These are phyloP conservation scores for Oryzias woworae DNA, from an alignment of 2,113 vertebrate genomes.

Conservation along the genomic window DNA sequence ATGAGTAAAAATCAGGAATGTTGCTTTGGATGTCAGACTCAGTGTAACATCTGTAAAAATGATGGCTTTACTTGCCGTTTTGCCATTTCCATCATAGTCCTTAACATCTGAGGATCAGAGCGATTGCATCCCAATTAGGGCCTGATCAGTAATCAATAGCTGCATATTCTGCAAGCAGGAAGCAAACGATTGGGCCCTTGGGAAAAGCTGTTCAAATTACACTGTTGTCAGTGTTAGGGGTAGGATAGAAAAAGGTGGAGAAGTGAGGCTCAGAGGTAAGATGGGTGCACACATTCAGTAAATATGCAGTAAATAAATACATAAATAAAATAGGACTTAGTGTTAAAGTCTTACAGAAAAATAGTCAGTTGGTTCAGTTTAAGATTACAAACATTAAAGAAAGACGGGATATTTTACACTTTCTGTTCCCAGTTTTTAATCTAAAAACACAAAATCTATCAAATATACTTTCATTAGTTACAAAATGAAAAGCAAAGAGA, in stretches of 20 bases:
- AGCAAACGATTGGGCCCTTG: conserved; percentile 92
- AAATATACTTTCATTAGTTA: conserved; percentile 14
- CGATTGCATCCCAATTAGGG: conserved; percentile 93
- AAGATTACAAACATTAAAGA: too few relatives aligned
- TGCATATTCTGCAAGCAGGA: conserved; percentile 94
- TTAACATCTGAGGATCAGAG: conserved; percentile 76
- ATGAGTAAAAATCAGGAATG: background rate
- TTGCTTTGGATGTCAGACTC: conserved; percentile 3
- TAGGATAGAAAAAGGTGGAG: conserved; percentile 23
- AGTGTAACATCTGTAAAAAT: conserved; percentile 85
- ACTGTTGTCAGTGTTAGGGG: conserved; percentile 82
- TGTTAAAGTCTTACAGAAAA: too few relatives aligned
- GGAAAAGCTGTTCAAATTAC: conserved; percentile 94
- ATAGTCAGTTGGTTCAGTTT: too few relatives aligned
- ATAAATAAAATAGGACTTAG: background rate
- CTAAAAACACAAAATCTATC: conserved; percentile 13
- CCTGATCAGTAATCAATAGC: conserved; percentile 96
- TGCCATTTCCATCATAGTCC: conserved; percentile 93
- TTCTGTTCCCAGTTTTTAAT: background rate
- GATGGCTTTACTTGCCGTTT: conserved; percentile 89
- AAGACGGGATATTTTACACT: too few relatives aligned
- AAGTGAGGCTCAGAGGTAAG: conserved; percentile 8
- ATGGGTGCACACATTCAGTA: conserved; percentile 9
- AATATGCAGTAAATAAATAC: conserved; percentile 16
- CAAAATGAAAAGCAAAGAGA: conserved; percentile 33